These are phyloP conservation scores for Emys orbicularis DNA, from an alignment of 2,797 vertebrate species.

Conservation along the genomic window DNA sequence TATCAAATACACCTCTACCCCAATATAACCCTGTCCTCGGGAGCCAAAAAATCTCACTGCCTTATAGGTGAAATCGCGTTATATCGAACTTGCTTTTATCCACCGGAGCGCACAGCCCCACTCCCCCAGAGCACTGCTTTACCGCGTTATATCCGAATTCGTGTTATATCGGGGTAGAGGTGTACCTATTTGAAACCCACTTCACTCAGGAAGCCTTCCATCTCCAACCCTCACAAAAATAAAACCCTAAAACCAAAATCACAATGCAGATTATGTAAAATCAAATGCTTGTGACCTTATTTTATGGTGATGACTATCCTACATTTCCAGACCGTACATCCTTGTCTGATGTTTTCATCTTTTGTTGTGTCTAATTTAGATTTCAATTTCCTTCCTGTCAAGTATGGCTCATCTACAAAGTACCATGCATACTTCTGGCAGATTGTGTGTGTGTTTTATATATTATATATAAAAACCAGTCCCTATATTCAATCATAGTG, in stretches of 20 bases:
- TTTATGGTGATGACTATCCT: slow-evolving; percentile 19
- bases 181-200: neutral
- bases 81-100: no score
- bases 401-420: slow-evolving; percentile 22
- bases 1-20: neutral
- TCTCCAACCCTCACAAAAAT: neutral
- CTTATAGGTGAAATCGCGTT: no score
- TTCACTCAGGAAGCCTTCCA: neutral
- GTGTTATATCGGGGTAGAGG: no score
- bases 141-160: no score
- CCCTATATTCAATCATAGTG: neutral
- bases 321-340: slow-evolving; percentile 1
- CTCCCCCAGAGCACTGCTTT: no score
- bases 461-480: no score
- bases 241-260: neutral
- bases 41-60: no score
- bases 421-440: neutral
- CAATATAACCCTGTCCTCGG: no score
- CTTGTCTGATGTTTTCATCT: slow-evolving; percentile 46
- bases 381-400: slow-evolving; percentile 60
- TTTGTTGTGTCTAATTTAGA: slow-evolving; percentile 27
- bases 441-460: no score
- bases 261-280: neutral
- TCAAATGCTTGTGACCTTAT: slow-evolving; percentile 38
- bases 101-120: no score